Base-by-base conservation (phyloP, 1,140 invertebrate species). In the Solen grandis region DNA sequence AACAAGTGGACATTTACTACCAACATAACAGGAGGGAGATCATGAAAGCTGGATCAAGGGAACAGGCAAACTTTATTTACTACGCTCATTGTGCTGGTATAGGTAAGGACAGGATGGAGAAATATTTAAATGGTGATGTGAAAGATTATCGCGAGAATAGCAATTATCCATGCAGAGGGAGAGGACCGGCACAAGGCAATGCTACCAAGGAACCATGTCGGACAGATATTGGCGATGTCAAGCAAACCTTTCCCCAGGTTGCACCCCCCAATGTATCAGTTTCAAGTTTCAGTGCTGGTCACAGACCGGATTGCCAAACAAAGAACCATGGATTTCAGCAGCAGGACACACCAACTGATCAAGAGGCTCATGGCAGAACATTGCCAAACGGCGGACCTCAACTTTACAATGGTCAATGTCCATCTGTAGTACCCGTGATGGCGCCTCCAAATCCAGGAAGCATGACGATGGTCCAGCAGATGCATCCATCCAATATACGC, bases 1-100 rank as follows among this genome's bases (percentile, higher is more conserved):
- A 74, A 33, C 55, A 74, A 29, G 33, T 74, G 29, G n/a, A 54
- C 2, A 29, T 52, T 19, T 65, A 52, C 22, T 63, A 76, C n/a
- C 22, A 0, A 1, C n/a, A 50, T n/a, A 29, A 41, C 22, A 63
- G 57, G 25, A 57, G 65, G 8, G 29, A 41, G n/a, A 76, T 76
- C 4, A 38, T 27, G 29, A 41, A 63, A 27, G n/a, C 14, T n/a
- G 29, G n/a, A 4, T 54, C 73, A 1, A 3, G 25, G 41, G 38
- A 65, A 5, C 73, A 76, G 29, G 36, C 25, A 0, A 65, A 65
- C 36, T 76, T 76, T 19, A n/a, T 62, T 4, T 55, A 52, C 25
- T 52, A 31, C 5, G 60, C 73, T 3, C 60, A 63, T 29, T 27
- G 38, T 5, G 70, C 70, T 1, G 70, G 70, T 19, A 73, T 73